Conservation (phyloP, 2,888 invertebrate genomes). For the Morinoia aosen region DNA sequence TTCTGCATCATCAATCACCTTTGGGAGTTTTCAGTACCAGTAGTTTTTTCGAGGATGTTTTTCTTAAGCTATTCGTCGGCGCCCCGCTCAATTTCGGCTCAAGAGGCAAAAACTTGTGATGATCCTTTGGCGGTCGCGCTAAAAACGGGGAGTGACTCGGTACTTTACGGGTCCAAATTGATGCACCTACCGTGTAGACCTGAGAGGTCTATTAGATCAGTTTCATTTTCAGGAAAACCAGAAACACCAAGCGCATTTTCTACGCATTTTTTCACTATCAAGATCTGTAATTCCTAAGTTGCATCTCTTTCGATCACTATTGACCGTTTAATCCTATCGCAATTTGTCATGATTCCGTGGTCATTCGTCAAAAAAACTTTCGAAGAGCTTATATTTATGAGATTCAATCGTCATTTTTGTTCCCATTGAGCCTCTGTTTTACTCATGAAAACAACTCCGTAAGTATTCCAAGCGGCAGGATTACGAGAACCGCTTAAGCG, state of each 20-base stretch:
- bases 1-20: neutral
- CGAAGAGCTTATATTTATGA: neutral
- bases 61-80: neutral
- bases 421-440: neutral
- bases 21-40: neutral
- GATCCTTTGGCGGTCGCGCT: neutral
- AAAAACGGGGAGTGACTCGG: neutral
- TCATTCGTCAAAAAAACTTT: neutral
- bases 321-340: too few species aligned
- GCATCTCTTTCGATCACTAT: too few species aligned
- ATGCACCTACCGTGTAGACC: neutral
- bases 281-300: too few species aligned
- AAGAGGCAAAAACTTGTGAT: neutral
- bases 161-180: neutral
- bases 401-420: neutral
- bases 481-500: neutral
- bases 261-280: too few species aligned
- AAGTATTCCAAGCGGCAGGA: neutral
- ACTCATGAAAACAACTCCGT: neutral
- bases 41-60: neutral
- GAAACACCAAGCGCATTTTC: too few species aligned
- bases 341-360: too few species aligned
- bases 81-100: neutral
- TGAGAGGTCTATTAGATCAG: neutral
- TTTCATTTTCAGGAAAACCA: too few species aligned